These are phyloP conservation scores for Chesias legatella DNA, from an alignment of 2,888 invertebrate species.

Conservation along the genomic window DNA sequence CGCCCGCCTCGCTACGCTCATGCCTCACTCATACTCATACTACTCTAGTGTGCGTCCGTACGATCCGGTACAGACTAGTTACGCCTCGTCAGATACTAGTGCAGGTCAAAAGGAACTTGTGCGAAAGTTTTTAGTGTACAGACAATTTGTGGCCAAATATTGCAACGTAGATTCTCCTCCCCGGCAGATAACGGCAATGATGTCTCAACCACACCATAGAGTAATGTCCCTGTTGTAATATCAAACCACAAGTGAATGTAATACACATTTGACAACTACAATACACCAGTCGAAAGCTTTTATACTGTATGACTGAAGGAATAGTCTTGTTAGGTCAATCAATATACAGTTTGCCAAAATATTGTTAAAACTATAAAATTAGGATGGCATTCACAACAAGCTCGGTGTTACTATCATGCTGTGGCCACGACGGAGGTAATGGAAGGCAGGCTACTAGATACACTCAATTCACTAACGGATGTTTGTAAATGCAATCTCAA, in stretches of 20 bases:
- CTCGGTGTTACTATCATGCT: slow-evolving; percentile 15
- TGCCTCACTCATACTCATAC: background rate
- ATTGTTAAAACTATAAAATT: slow-evolving; percentile 11
- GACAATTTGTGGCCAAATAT: slow-evolving; percentile 14
- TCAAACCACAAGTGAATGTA: slow-evolving; percentile 7
- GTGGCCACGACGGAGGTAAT: slow-evolving; percentile 1
- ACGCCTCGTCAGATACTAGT: background rate
- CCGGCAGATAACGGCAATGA: too few species aligned
- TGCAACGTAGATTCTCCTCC: slow-evolving; percentile 3
- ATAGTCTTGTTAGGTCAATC: background rate
- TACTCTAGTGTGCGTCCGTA: background rate
- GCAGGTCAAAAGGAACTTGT: background rate
- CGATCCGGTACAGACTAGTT: slow-evolving; percentile 2
- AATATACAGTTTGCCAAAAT: slow-evolving; percentile 2
- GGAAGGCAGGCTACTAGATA: background rate
- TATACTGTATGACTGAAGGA: background rate
- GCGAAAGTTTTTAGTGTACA: background rate
- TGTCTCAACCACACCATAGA: too few species aligned
- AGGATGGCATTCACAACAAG: slow-evolving; percentile 16
- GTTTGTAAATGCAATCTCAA: slow-evolving; percentile 3
- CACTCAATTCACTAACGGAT: slow-evolving; percentile 3
- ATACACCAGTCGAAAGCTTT: slow-evolving; percentile 1
- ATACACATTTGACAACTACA: slow-evolving; percentile 7
- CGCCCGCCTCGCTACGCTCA: background rate
- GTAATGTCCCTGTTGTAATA: slow-evolving; percentile 17